Evolutionary conservation across 2,113 vertebrate genomes (phyloP).

Genomic region (Ardeotis arabs): DNA sequence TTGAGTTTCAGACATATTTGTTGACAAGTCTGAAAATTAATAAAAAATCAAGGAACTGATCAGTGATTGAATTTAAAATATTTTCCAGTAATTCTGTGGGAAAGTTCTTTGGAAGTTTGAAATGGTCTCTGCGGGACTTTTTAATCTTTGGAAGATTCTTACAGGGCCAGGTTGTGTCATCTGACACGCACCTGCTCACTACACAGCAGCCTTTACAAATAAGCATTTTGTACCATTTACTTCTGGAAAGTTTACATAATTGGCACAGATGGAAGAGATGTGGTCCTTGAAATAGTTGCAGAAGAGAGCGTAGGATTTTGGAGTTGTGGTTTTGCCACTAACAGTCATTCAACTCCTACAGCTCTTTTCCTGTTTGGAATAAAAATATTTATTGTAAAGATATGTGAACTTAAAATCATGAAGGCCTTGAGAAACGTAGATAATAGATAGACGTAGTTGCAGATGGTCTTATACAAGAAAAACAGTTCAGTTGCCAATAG

Average conservation of each 20-base stretch:
- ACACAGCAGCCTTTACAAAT: background rate
- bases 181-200: background rate
- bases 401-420: background rate
- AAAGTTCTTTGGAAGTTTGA: background rate
- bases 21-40: background rate
- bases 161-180: accelerated
- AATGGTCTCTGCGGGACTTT: background rate
- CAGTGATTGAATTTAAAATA: background rate
- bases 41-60: background rate
- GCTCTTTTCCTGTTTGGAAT: background rate
- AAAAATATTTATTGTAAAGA: background rate
- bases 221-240: background rate
- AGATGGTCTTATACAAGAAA: background rate
- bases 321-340: background rate
- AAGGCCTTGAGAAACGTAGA: background rate
- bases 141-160: background rate
- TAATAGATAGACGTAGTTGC: background rate
- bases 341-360: background rate
- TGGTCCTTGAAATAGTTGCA: background rate
- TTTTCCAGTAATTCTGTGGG: background rate
- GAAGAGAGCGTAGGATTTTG: background rate
- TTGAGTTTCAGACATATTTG: background rate
- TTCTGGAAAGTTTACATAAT: background rate
- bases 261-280: background rate
- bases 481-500: background rate